Base-by-base conservation (phyloP, 2,113 vertebrate species). In the Dicaeum eximium region DNA sequence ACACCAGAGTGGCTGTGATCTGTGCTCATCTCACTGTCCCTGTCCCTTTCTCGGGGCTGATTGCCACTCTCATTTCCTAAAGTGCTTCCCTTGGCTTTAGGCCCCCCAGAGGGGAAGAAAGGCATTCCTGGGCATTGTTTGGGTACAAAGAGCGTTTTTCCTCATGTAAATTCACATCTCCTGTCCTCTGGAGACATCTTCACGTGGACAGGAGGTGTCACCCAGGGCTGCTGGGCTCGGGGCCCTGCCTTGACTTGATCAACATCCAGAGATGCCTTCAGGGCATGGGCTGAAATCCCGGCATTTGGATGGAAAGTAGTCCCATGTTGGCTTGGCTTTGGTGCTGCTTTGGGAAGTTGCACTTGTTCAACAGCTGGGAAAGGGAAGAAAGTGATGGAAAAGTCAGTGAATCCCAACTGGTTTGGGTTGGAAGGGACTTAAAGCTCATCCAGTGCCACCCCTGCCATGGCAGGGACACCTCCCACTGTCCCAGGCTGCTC, bases 1-100 rank as follows among this genome's bases (percentile, higher is more conserved):
- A 1, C 33, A 31, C 13, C 15, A 1, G 14, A 50, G 2, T 6
- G 6, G 8, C 9, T 14, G 10, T 1, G 2, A 4, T 11, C 6
- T 48, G 35, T 44, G 17, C 24, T n/a, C 9, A 2, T 10, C 11
- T 67, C 13, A 0, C 10, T 48, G 70, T 16, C 24, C 35, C 51
- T 54, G 0, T 38, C 25, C 50, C 22, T 69, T 18, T 5, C 1
- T 35, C 30, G 7, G 56, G 50, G 42, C 28, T 69, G 1, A 31
- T 30, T 74, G 35, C 23, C 13, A 8, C n/a, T 69, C 11, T 14
- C 5, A 10, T 6, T 88, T 54, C 21, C 21, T 15, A 1, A 6
- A 27, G 47, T 60, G 22, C 25, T 58, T 37, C 37, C 12, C 8
- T 15, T 40, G n/a, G 1, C 28, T 84, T 50, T 10, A 23, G 28